Evolutionary conservation across 2,888 invertebrate species (phyloP).

Genomic region (Tenodera sinensis): DNA sequence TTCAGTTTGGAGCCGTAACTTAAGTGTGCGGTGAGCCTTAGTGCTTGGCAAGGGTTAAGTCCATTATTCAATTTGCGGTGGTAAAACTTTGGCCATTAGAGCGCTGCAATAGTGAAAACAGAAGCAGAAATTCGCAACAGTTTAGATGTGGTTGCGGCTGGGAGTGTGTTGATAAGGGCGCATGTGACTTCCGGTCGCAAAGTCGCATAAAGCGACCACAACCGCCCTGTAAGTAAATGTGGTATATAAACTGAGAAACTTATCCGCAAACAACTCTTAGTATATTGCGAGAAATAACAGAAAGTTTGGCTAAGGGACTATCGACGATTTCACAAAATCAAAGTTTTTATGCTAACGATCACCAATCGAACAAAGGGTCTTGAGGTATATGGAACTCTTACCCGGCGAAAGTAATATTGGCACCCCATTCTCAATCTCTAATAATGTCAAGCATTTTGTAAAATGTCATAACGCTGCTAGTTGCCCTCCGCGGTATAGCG

Average conservation of each 20-base stretch:
- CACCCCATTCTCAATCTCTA: too few relatives aligned
- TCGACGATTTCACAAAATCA: too few relatives aligned
- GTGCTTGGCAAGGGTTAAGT: not conserved
- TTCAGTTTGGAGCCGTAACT: not conserved
- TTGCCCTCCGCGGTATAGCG: too few relatives aligned
- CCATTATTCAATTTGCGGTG: not conserved
- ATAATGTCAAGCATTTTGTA: too few relatives aligned
- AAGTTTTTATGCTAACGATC: too few relatives aligned
- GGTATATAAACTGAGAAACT: not conserved
- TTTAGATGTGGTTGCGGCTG: not conserved
- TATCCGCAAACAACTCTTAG: not conserved
- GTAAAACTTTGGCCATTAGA: slow-evolving; percentile 3
- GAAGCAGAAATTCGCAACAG: not conserved
- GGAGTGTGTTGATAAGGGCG: not conserved
- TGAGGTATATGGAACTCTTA: too few relatives aligned
- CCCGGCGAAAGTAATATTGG: too few relatives aligned
- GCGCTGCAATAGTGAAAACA: not conserved
- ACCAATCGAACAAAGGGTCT: too few relatives aligned
- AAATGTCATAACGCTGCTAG: too few relatives aligned
- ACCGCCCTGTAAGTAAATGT: not conserved
- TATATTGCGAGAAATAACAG: not conserved
- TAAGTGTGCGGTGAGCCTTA: not conserved
- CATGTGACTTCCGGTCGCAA: not conserved
- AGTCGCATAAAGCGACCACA: too few relatives aligned
- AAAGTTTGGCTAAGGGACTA: not conserved